Evolutionary conservation across 2,888 invertebrate genomes (phyloP).

Genomic region (Bedellia somnulentella): DNA sequence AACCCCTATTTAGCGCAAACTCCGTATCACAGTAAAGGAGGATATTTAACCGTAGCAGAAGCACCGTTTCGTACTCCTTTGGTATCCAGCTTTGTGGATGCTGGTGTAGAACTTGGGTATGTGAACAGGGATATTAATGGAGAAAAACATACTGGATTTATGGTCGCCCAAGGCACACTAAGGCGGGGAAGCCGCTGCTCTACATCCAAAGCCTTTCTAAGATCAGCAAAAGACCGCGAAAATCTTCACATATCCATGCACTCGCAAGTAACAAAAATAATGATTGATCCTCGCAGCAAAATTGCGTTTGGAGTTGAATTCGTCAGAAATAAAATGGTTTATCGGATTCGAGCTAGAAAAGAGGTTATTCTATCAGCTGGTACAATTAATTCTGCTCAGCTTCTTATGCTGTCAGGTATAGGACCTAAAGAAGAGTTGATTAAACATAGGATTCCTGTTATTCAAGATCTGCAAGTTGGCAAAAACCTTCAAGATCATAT

Average conservation of each 20-base stretch:
- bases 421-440: conserved; percentile 73
- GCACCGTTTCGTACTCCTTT: conserved; percentile 86
- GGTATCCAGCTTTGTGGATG: conserved; percentile 79
- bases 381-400: conserved; percentile 89
- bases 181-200: conserved; percentile 83
- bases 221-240: conserved; percentile 76
- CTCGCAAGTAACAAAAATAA: conserved; percentile 74
- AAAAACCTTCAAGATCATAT: conserved; percentile 89
- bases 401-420: conserved; percentile 91
- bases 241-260: conserved; percentile 86
- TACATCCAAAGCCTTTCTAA: conserved; percentile 83
- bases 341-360: conserved; percentile 74
- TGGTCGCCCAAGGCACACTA: conserved; percentile 83
- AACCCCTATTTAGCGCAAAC: conserved; percentile 82
- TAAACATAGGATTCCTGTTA: conserved; percentile 75
- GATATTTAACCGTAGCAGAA: conserved; percentile 82
- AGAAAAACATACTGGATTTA: conserved; percentile 83
- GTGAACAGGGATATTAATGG: conserved; percentile 86
- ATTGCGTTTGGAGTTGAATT: conserved; percentile 84
- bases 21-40: conserved; percentile 78
- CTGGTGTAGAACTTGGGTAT: conserved; percentile 82
- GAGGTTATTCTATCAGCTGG: conserved; percentile 92
- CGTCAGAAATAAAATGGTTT: conserved; percentile 69
- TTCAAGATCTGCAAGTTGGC: conserved; percentile 82
- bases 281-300: conserved; percentile 73